These are phyloP conservation scores for Colostygia pectinataria DNA, from an alignment of 2,888 invertebrate genomes.

Conservation along the genomic window DNA sequence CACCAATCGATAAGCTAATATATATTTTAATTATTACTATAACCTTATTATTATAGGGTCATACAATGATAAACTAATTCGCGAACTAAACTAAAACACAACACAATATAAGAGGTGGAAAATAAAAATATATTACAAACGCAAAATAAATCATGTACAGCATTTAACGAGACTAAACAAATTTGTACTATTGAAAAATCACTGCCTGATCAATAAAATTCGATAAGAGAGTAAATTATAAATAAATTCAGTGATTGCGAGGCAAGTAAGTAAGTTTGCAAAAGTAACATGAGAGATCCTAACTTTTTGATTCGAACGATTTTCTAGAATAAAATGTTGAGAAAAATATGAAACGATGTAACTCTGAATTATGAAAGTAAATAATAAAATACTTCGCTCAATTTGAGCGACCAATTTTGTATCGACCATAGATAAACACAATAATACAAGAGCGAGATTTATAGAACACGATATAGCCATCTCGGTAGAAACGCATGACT, in stretches of 20 bases:
- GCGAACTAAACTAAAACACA: slow-evolving; percentile 44
- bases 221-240: slow-evolving; percentile 28
- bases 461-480: no score
- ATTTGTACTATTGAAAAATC: slow-evolving; percentile 75
- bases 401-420: no score
- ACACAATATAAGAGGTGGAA: slow-evolving; percentile 41
- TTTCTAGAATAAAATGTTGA: no score
- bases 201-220: slow-evolving; percentile 53
- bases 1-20: slow-evolving; percentile 20
- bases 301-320: no score
- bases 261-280: no score
- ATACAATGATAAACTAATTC: slow-evolving; percentile 15
- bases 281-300: no score
- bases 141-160: slow-evolving; percentile 59
- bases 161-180: slow-evolving; percentile 61
- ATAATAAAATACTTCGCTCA: no score
- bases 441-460: no score
- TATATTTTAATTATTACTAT: slow-evolving; percentile 14
- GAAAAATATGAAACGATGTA: no score
- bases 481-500: no score
- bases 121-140: slow-evolving; percentile 44
- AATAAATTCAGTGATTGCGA: background rate
- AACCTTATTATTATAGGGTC: background rate
- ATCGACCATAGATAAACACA: no score
- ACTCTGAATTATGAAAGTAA: no score